These are phyloP conservation scores for Sebastes flavidus DNA, from an alignment of 2,797 vertebrate species.

Conservation along the genomic window DNA sequence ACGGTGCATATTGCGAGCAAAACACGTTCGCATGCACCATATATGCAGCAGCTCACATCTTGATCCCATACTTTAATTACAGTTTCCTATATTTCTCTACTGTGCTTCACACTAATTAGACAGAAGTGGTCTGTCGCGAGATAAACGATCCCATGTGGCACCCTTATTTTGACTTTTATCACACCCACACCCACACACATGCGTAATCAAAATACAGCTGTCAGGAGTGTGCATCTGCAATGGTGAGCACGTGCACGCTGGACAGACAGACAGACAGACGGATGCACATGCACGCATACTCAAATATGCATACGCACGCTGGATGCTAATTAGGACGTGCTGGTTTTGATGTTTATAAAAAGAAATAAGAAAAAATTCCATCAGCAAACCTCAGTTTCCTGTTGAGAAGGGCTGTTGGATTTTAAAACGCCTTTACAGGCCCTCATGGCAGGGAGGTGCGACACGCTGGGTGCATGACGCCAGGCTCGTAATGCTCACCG, in stretches of 20 bases:
- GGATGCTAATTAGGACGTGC: constrained; percentile 54
- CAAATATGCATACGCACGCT: constrained; percentile 21
- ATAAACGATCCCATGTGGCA: constrained; percentile 84
- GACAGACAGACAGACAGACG: neutral
- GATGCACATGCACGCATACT: neutral
- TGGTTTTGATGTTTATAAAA: constrained; percentile 64
- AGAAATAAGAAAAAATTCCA: constrained; percentile 37
- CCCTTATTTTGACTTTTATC: constrained; percentile 74
- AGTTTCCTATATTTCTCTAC: constrained; percentile 70
- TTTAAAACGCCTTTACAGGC: constrained; percentile 58
- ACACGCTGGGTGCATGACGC: constrained; percentile 57
- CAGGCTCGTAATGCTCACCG: constrained; percentile 70
- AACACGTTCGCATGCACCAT: constrained; percentile 45
- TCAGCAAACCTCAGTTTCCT: constrained; percentile 67
- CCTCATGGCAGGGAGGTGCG: constrained; percentile 44
- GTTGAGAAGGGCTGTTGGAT: constrained; percentile 45
- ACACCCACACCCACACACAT: constrained; percentile 36
- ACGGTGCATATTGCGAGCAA: neutral
- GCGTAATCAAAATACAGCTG: constrained; percentile 5
- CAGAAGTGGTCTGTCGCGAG: constrained; percentile 79
- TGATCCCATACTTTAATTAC: constrained; percentile 67
- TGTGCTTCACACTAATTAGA: constrained; percentile 82
- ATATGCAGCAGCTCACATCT: constrained; percentile 53
- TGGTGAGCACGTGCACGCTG: neutral
- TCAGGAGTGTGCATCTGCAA: neutral